Evolutionary conservation across 2,888 invertebrate genomes (phyloP).

Genomic region (Cremastobaeus sp.): DNA sequence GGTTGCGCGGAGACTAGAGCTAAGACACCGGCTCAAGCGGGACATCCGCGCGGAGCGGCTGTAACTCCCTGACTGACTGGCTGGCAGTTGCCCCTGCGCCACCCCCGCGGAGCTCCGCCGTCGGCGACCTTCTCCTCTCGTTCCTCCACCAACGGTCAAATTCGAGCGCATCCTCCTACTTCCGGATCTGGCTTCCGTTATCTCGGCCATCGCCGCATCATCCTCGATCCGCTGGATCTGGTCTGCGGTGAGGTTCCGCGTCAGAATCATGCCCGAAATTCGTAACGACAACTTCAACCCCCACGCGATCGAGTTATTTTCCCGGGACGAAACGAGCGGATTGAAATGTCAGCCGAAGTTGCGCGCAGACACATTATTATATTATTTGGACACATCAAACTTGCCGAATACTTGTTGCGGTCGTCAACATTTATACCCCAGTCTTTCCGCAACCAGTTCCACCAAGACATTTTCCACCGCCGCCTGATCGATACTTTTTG

Average conservation of each 20-base stretch:
- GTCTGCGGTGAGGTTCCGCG: constrained; percentile 22
- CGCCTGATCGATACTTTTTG: too few species aligned
- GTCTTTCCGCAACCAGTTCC: too few species aligned
- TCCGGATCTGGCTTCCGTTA: constrained; percentile 48
- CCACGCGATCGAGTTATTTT: constrained; percentile 4
- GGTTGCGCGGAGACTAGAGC: neutral
- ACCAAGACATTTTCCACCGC: too few species aligned
- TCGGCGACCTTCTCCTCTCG: constrained; percentile 28
- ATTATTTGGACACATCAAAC: neutral
- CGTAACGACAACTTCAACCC: constrained; percentile 19
- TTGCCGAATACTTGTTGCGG: neutral
- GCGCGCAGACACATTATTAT: neutral
- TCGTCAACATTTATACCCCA: too few species aligned
- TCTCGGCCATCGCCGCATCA: constrained; percentile 46
- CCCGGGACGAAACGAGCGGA: neutral
- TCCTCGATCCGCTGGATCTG: constrained; percentile 36
- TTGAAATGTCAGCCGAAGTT: constrained; percentile 8
- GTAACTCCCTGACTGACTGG: constrained; percentile 74
- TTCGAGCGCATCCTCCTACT: constrained; percentile 54
- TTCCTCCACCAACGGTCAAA: constrained; percentile 46
- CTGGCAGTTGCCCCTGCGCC: constrained; percentile 72
- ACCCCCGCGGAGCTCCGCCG: constrained; percentile 63
- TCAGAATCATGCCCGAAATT: constrained; percentile 23
- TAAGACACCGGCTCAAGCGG: constrained; percentile 42
- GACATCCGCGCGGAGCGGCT: constrained; percentile 72